Evolutionary conservation across 2,797 vertebrate species (phyloP).

Genomic region (Neomorphus geoffroyi): DNA sequence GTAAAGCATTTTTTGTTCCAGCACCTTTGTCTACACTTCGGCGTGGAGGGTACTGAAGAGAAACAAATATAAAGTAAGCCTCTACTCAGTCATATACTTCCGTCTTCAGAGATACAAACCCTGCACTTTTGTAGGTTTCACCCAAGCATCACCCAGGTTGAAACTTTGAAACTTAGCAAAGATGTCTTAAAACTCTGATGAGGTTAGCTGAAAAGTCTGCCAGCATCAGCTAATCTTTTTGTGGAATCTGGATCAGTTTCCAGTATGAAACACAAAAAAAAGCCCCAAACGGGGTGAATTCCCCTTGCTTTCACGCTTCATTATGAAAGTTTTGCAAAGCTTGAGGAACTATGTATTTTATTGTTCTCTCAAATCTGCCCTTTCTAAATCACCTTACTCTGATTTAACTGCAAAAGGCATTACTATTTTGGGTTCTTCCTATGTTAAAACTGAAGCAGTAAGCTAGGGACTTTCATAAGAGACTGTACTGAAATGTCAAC

Average conservation of each 20-base stretch:
- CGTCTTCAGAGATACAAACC: not conserved
- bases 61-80: not conserved
- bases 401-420: conserved; percentile 82
- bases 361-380: conserved; percentile 72
- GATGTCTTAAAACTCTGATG: not conserved
- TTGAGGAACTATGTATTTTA: conserved; percentile 53
- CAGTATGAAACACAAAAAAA: not conserved
- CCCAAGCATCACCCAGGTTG: not conserved
- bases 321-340: conserved; percentile 58
- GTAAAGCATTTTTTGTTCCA: not conserved
- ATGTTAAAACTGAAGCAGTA: conserved; percentile 79
- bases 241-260: conserved; percentile 43
- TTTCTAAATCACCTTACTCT: conserved; percentile 81
- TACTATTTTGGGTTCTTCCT: conserved; percentile 82
- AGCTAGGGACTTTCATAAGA: conserved; percentile 81
- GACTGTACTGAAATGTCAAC: conserved; percentile 83
- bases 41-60: not conserved
- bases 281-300: not conserved
- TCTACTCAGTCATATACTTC: not conserved
- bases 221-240: conserved; percentile 51
- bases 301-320: conserved; percentile 33
- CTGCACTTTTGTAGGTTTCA: not conserved
- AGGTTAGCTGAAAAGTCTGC: conserved; percentile 35
- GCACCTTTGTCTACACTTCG: not conserved
- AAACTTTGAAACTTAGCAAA: conserved; percentile 8